Percentiles rank a stretch among this genome's conserved stretches.
Evolutionary conservation across 1,140 invertebrate genomes (phyloP).

Genomic region (Ceratosolen solmsi): DNA sequence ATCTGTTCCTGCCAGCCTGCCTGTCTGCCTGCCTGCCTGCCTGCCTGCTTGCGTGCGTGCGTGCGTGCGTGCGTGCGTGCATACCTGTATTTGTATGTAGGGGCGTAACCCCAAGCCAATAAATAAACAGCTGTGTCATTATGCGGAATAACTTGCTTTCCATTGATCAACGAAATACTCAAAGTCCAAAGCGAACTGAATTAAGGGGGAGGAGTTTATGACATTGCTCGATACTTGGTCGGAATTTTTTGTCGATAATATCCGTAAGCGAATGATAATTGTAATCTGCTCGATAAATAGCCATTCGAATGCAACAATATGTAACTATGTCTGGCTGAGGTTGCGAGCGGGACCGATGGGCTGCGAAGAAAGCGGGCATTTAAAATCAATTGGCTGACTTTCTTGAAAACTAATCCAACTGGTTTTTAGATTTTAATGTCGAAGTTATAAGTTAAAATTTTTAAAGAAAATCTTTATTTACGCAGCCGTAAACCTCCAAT

Average conservation of each 20-base stretch:
- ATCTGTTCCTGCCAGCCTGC: no score
- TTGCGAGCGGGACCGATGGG: not conserved
- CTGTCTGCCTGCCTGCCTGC: no score
- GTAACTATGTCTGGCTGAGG: not conserved
- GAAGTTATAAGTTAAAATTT: not conserved
- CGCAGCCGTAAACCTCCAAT: not conserved
- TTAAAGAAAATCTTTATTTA: conserved; percentile 21
- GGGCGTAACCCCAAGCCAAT: not conserved
- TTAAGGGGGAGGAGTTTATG: not conserved
- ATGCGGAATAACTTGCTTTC: not conserved
- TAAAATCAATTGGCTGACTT: not conserved
- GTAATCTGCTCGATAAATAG: not conserved
- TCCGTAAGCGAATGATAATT: not conserved
- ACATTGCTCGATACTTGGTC: not conserved
- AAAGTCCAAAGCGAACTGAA: not conserved
- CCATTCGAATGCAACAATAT: not conserved
- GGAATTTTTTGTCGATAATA: not conserved
- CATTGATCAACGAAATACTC: not conserved
- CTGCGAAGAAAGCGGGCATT: not conserved
- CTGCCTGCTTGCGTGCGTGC: not conserved
- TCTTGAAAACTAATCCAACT: not conserved
- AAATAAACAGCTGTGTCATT: not conserved
- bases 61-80: no score
- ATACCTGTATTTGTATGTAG: not conserved
- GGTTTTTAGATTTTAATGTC: not conserved